Conservation (phyloP, 2,113 vertebrate species). For the Gavialis gangeticus region DNA sequence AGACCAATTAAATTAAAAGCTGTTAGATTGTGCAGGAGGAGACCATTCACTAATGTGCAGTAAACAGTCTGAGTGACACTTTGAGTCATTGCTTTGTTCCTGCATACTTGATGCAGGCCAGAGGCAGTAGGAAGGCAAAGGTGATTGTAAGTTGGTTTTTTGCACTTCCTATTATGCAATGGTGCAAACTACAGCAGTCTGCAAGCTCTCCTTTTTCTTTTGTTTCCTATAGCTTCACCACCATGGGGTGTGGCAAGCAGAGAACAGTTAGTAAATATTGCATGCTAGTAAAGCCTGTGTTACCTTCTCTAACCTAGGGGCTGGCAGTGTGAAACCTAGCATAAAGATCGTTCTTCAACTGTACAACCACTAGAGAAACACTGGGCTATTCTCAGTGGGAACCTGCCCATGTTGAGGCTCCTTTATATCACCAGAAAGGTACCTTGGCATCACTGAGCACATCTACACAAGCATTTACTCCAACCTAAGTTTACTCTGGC, state of each 20-base stretch:
- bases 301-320: neutral
- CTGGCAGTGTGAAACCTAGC: neutral
- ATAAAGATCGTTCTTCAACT: neutral
- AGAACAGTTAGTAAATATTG: neutral
- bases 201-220: neutral
- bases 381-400: neutral
- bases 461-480: too few relatives aligned
- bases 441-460: too few relatives aligned
- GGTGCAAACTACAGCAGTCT: neutral
- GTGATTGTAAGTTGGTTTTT: neutral
- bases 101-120: neutral
- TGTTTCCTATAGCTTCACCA: neutral
- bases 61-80: constrained; percentile 1
- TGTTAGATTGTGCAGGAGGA: neutral
- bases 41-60: neutral
- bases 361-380: neutral
- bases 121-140: neutral
- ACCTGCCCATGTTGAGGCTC: neutral
- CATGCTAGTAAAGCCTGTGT: neutral
- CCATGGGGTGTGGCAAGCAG: neutral
- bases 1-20: neutral
- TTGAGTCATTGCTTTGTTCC: neutral
- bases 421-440: neutral
- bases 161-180: too few relatives aligned
- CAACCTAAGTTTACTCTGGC: too few relatives aligned